These are phyloP conservation scores for Sparidentex hasta DNA, from an alignment of 2,797 vertebrate species.

Conservation along the genomic window DNA sequence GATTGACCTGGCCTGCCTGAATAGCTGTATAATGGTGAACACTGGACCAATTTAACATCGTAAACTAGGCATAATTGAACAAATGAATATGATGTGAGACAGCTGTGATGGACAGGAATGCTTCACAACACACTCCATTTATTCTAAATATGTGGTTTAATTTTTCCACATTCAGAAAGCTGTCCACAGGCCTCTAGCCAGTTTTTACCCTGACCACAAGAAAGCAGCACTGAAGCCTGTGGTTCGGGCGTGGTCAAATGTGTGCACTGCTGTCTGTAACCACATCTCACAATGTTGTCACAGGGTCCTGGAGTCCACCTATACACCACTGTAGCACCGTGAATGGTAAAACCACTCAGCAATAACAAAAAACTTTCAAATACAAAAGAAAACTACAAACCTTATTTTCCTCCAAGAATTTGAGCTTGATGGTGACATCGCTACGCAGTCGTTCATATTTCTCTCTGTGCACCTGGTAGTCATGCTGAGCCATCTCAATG, in stretches of 20 bases:
- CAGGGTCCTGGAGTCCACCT: background rate
- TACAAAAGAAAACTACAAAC: conserved; percentile 62
- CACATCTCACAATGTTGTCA: conserved; percentile 24
- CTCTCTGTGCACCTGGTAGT: conserved; percentile 93
- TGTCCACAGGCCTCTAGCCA: background rate
- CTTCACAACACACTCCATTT: background rate
- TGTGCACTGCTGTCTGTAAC: conserved; percentile 19
- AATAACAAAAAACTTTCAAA: background rate
- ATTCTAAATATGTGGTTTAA: background rate
- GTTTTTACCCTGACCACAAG: conserved; percentile 37
- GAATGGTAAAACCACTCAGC: background rate
- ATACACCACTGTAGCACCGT: background rate
- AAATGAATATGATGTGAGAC: conserved; percentile 6
- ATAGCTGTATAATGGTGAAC: background rate
- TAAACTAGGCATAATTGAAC: background rate
- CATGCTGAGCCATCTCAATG: conserved; percentile 93
- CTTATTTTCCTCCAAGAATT: conserved; percentile 99
- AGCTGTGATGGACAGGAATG: background rate
- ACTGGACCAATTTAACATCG: background rate
- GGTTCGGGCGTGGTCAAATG: conserved; percentile 18
- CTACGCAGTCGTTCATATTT: conserved; percentile 96
- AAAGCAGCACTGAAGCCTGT: background rate
- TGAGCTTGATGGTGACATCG: conserved; percentile 97
- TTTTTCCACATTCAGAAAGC: too few relatives aligned
- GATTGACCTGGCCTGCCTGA: background rate